Base-by-base conservation (phyloP, 2,113 vertebrate species). In the Charadrius vociferus region DNA sequence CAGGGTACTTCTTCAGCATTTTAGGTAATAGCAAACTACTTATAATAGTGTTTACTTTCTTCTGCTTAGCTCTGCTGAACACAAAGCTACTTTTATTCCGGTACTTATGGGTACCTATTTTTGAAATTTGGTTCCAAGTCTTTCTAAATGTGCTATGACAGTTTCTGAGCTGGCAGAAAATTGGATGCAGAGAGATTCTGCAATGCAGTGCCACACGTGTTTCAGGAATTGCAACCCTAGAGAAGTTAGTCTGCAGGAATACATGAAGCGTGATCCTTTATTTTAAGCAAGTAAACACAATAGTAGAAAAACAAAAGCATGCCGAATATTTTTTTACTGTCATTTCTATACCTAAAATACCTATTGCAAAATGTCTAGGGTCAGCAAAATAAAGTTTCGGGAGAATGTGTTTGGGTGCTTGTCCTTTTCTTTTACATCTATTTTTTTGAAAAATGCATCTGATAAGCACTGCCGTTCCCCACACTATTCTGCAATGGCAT, bases 121-220 rank as follows among this genome's bases (percentile, higher is more conserved):
- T 62, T 79, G 91, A 94, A 77, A 75, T 89, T 87, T 49, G 73
- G 59, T 97, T 91, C 91, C 91, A 30, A 87, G 72, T 65, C 65
- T 89, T 90, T 29, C 66, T 85, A 95, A 97, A 95, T 95, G 91
- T 80, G 81, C 88, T 92, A 26, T 96, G 95, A 95, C 94, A 96
- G 88, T 67, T 93, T 79, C 56, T 95, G 94, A 95, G 93, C 91
- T 84, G 94, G 91, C 93, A 96, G 95, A 96, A 97, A 97, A 97
- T 95, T 81, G 96, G 91, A 91, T 96, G 95, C 86, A 94, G 83
- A 85, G 47, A 90, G 93, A 72, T 96, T 94, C 90, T 96, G 94
- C 95, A 95, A 10, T 89, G 83, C 92, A 63, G 86, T 65, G 80
- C 71, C 92, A 89, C 75, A 43, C 29, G 9, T 70, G 75, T 23